Percentiles rank a stretch among this genome's conserved stretches.
Conservation (phyloP, 2,797 vertebrate genomes). For the Danio albolineatus region DNA sequence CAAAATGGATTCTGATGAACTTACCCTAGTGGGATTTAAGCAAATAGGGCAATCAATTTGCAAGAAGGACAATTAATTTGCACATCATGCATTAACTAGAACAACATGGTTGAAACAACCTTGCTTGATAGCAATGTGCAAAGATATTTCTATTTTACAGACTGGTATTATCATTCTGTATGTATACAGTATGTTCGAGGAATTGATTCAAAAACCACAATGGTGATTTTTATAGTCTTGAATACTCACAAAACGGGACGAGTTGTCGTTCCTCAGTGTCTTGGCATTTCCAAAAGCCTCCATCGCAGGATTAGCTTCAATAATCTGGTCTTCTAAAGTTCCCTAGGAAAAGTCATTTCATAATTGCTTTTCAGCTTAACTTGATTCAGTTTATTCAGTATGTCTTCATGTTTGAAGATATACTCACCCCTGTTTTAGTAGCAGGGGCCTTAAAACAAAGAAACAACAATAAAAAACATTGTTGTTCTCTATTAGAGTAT, state of each 20-base stretch:
- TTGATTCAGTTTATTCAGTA: conserved; percentile 4
- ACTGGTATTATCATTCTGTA: not conserved
- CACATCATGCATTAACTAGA: not conserved
- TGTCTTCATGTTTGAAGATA: not conserved
- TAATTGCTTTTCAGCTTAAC: not conserved
- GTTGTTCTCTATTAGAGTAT: conserved; percentile 59
- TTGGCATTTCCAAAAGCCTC: conserved; percentile 96
- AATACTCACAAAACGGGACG: conserved; percentile 92
- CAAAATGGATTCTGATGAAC: conserved; percentile 96
- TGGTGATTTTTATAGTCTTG: not conserved
- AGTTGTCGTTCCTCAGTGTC: conserved; percentile 94
- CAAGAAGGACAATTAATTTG: not conserved
- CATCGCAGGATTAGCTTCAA: conserved; percentile 96
- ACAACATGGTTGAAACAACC: not conserved
- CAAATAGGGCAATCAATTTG: not conserved
- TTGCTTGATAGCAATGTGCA: not conserved
- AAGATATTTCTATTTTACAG: conserved; percentile 16
- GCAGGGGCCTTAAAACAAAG: conserved; percentile 63
- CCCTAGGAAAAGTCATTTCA: conserved; percentile 74
- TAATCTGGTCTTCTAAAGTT: conserved; percentile 95
- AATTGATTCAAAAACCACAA: not conserved
- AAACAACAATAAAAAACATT: not conserved
- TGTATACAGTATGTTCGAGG: not conserved
- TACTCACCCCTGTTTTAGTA: conserved; percentile 77
- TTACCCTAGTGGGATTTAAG: conserved; percentile 81